Evolutionary conservation across 1,140 invertebrate genomes (phyloP), one percentile per base, ranked within the genome.

Genomic region (Diploscapter pachys): DNA sequence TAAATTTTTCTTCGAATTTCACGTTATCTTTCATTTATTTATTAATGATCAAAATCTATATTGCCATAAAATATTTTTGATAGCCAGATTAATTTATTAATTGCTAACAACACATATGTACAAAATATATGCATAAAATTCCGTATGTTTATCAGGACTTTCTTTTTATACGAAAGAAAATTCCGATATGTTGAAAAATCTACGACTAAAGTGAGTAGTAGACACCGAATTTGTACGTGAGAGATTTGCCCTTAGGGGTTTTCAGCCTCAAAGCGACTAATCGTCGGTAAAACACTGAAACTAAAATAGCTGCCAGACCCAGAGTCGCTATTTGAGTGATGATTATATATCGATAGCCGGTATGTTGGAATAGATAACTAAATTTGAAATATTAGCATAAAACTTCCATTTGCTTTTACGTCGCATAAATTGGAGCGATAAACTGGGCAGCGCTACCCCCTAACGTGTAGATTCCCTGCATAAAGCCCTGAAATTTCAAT

Each of bases 401-500:
- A n/a, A 65, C 8, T 2, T 50, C 4, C 57, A 5, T 1, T 54
- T n/a, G 31, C 11, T 31, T 75, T 3, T 53, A 78, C 76, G 77
- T 78, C 50, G 76, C 53, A 5, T 62, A 59, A 56, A 78, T 63
- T 2, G 77, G 75, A n/a, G 68, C 68, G 51, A 78, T 67, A 50
- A 72, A 79, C n/a, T 66, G 75, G 31, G 77, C 69, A 56, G 77
- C 62, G 49, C 67, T 73, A 3, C 77, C 77, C 13, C 70, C 71
- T n/a, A 78, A 71, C 6, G 70, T 67, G 62, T 73, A 78, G 4
- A 78, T 51, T 70, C 77, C 77, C 57, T 78, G 77, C 77, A 78
- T 78, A 51, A 64, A 66, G 50, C 77, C 77, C 57, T 78, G 63
- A 65, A 65, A 65, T 59, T 59, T 11, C 57, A 59, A 59, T 31